A percentile compares a stretch with the other conserved stretches of the same genome.
These are phyloP conservation scores for Ianthella basta DNA, from an alignment of 37 sponge, comb jelly and placozoan genomes.

Conservation along the genomic window DNA sequence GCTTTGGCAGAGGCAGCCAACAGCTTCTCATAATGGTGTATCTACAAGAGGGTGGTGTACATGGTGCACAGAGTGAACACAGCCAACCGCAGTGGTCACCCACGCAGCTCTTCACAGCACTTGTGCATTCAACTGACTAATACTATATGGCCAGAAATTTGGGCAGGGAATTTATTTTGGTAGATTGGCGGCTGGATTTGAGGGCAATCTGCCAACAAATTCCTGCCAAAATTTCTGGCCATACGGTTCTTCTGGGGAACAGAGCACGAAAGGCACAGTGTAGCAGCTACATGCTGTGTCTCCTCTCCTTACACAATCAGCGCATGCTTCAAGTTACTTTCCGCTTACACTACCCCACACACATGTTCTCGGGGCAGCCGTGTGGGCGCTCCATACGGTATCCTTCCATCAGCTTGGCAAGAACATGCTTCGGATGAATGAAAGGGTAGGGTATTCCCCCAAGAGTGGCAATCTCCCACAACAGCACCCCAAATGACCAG, in stretches of 20 bases:
- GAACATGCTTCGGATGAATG: neutral
- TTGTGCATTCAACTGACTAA: neutral
- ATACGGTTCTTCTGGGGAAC: no score
- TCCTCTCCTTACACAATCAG: no score
- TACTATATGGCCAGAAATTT: neutral
- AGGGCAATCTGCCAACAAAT: no score
- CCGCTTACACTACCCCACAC: neutral
- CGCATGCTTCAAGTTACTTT: no score
- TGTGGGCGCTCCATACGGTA: neutral
- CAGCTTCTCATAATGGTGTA: conserved; percentile 17
- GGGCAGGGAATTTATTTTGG: no score
- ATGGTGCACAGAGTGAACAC: no score
- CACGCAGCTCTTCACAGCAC: neutral
- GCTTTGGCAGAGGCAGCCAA: conserved; percentile 1
- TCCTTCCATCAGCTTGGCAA: neutral
- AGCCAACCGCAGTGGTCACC: no score
- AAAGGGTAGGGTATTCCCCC: neutral
- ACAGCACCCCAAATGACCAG: conserved; percentile 17
- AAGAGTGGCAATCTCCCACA: conserved; percentile 14
- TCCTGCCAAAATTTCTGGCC: no score
- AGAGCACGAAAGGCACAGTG: no score
- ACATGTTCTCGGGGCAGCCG: neutral
- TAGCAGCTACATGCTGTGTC: no score
- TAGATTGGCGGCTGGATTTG: no score
- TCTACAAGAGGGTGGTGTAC: neutral